Base-by-base conservation (phyloP, 2,888 invertebrate genomes). In the Synanthedon vespiformis region DNA sequence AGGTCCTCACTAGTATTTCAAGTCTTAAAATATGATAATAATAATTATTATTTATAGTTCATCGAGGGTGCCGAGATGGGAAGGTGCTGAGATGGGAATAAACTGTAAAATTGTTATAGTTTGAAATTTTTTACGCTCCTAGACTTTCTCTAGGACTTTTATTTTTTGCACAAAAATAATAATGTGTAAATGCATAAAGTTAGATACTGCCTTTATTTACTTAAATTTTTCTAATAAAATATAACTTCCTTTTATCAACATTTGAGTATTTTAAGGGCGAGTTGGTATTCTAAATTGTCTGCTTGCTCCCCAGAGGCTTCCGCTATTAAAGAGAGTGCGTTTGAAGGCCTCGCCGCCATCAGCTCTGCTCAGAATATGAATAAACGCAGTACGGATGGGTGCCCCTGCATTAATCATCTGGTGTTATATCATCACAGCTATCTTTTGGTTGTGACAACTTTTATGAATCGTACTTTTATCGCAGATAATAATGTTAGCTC, bases 241-340 rank as follows among this genome's bases (percentile, higher is more conserved):
- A 55, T 54, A 18, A 49, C 54, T 55, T 53, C 55, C 54, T 52
- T 54, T 56, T 60, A 57, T 56, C 53, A 57, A 53, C 55, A 52
- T 56, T 57, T 57, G 56, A 59, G 58, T 60, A 58, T 57, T 56
- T 58, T 58, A 55, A 54, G 53, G 56, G 57, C 57, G 51, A 51
- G 51, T 61, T 58, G 62, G 60, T 61, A 62, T 68, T 66, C 65
- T 64, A 49, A 51, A 54, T 49, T 54, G 51, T 51, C 60, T 57
- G 52, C 53, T 50, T 48, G 55, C 56, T 64, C 65, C 61, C 64
- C 56, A 55, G 61, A 62, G 66, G 58, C 60, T 57, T 57, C 53
- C 54, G 61, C 68, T 63, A 70, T 72, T 70, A 72, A 66, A 62
- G 63, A 67, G 72, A 72, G 72, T 72, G 70, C 67, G 67, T 67